Evolutionary conservation across 2,113 vertebrate genomes (phyloP), one percentile per base, ranked within the genome.

Genomic region (Pachypanchax playfairii): DNA sequence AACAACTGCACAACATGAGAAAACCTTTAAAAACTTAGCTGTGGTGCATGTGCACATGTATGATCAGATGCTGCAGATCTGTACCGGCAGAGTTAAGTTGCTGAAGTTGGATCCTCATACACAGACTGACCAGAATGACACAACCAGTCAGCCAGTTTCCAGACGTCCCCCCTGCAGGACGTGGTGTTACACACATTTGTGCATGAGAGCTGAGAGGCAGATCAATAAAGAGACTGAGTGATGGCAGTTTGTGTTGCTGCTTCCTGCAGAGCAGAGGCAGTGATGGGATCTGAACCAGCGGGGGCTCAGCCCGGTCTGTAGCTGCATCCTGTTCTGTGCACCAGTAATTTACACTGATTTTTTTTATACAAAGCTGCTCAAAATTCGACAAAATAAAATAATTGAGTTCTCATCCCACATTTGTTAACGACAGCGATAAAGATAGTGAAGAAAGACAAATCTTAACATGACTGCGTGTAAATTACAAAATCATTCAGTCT

Each of bases 191-290:
- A 39, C 31, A 44, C 33, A 56, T 54, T 2, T 58, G 4, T 49
- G n/a, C n/a, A 42, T 25, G 24, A 33, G 36, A 54, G 52, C 46
- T 55, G 67, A 50, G 29, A 52, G 55, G 33, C 20, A 29, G 42
- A 46, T 43, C 36, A 38, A 33, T 65, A 41, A 29, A 44, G 38
- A 22, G 20, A 28, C 31, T 26, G 54, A 49, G 18, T 31, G 15
- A 24, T 55, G 61, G 41, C 58, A 46, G 44, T 41, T 52, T 65
- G 28, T 5, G 50, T 63, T 67, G 55, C 65, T 64, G 8, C 22
- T 55, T 36, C 21, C 31, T 47, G 67, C 49, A 36, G 7, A 22
- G 18, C 48, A 50, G n/a, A 25, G 28, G 26, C 3, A n/a, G 4
- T 17, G 12, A 2, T 31, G 4, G 28, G 17, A 18, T 2, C 17